phyloP scores from a whole-genome alignment of 1,140 invertebrate species.

The Chlorops oryzae region DNA sequence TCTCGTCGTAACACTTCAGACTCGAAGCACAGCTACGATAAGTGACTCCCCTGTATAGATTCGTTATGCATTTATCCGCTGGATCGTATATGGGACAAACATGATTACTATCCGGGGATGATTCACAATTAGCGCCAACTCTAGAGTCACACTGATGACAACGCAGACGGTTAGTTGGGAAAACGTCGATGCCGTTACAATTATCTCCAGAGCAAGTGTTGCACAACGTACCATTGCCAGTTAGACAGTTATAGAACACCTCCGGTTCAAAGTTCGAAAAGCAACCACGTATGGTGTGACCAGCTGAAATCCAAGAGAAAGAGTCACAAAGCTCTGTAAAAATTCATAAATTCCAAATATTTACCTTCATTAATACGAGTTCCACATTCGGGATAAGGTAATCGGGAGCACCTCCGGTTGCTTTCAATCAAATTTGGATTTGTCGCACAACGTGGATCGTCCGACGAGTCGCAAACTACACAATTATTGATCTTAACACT shows the following conservation, averaged over 20 bases:
- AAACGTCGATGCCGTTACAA: conserved; percentile 34
- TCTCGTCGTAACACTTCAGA: conserved; percentile 26
- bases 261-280: conserved; percentile 18
- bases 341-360: neutral
- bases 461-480: conserved; percentile 22
- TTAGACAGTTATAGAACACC: conserved; percentile 28
- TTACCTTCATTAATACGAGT: conserved; percentile 11
- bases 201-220: conserved; percentile 24
- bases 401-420: conserved; percentile 18
- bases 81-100: conserved; percentile 30
- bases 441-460: conserved; percentile 30
- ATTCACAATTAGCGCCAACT: conserved; percentile 15
- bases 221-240: conserved; percentile 20
- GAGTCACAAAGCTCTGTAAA: no score
- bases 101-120: conserved; percentile 21
- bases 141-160: conserved; percentile 35
- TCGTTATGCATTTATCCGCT: conserved; percentile 32
- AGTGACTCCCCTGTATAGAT: conserved; percentile 22
- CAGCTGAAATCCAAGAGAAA: conserved; percentile 9
- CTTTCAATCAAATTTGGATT: conserved; percentile 30
- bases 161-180: conserved; percentile 19
- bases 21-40: conserved; percentile 31
- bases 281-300: conserved; percentile 30
- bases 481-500: conserved; percentile 23
- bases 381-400: conserved; percentile 33